Base-by-base conservation (phyloP, 2,797 vertebrate genomes). In the Tadarida brasiliensis region DNA sequence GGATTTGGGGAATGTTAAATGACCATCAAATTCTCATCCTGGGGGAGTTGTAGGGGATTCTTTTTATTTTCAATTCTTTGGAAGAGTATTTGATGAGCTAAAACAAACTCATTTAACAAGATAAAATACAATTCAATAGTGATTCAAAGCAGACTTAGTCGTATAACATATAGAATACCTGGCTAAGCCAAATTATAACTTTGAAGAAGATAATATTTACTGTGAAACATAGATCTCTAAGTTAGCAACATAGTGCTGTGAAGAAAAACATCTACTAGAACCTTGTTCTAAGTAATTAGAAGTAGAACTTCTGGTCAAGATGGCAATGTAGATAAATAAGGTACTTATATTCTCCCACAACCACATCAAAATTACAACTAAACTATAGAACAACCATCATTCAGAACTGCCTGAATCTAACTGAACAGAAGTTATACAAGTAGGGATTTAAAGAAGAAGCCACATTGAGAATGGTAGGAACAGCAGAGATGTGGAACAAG, bases 101-200 rank as follows among this genome's bases (percentile, higher is more conserved):
- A 91, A 96, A 91, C 47, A 85, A 97, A 63, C 2, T 16, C 57
- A 78, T 49, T 80, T 84, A 74, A 93, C 63, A 95, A 92, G 95
- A 94, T 5, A 56, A 44, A 74, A 94, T 59, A 81, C 16, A 96
- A 93, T 63, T 92, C 77, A 57, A 90, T 49, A 92, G 67, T 67
- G 39, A 95, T 56, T 74, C 51, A 77, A 91, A 89, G 28, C 33
- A 70, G 95, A 35, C 7, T 68, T 81, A 54, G 54, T 10, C n/a
- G 68, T 44, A 68, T 26, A 89, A 87, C 33, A 76, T 20, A 67
- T 0, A 73, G 44, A 93, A 77, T 81, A 87, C 81, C 39, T 57
- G 28, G 33, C 30, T 71, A 87, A 71, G 39, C 20, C 35, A 91
- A 87, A 91, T 78, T 35, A 51, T 30, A 88, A 80, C 49, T 87